Base-by-base conservation (phyloP, 2,888 invertebrate species). In the Zele albiditarsus region DNA sequence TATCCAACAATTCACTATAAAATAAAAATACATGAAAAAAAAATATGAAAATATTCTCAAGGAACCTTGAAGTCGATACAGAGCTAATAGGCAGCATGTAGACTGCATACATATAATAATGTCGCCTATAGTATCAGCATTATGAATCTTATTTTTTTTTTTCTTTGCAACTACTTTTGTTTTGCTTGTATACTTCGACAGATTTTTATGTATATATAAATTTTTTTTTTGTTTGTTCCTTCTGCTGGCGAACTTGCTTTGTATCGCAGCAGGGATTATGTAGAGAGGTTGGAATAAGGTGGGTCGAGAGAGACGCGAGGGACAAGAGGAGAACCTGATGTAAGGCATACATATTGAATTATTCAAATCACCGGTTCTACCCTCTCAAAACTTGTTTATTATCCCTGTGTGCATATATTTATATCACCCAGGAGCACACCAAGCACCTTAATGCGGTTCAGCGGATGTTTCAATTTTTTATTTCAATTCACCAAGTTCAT, bases 331-430 rank as follows among this genome's bases (percentile, higher is more conserved):
- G 38, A 6, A 46, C 49, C 38, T 58, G 71, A 70, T 63, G 65
- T 58, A 65, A 68, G 77, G 73, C 71, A 73, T 62, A 65, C 78
- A 77, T 73, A 77, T 60, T 73, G 46, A 73, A 79, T 75, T 78
- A 77, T 79, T 77, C 49, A 74, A 76, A 77, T 75, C 33, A 68
- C 73, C 23, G n/a, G 42, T 58, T 49, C 67, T 58, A 31, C 69
- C 73, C 53, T 49, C 53, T 60, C 16, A 25, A 53, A 74, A 75
- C 71, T 74, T 75, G 75, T 75, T 75, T 71, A 74, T 74, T 33
- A 71, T 31, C 60, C 49, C 53, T 57, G 46, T n/a, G 60, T 63
- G 63, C 63, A 70, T 74, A 74, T 70, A 65, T 53, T 70, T 57
- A 70, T 28, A 62, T 65, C 28, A 63, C 69, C 74, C 69, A 25